A percentile compares a stretch with the other conserved stretches of the same genome.
phyloP scores from a whole-genome alignment of 2,888 invertebrate species.

The Himalopsyche tibetana region DNA sequence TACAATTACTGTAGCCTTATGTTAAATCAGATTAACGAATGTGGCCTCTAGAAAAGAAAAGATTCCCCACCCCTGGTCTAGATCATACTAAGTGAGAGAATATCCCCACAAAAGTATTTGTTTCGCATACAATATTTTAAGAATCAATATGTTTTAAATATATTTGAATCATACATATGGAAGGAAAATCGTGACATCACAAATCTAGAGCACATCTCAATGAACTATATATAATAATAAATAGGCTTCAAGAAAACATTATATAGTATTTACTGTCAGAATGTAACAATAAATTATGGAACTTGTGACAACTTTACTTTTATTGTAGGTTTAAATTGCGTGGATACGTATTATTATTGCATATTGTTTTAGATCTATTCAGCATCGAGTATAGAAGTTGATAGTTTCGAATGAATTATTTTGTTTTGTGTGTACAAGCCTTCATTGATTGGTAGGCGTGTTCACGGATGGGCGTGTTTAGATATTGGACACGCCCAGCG shows the following conservation, averaged over 20 bases:
- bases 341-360: conserved; percentile 32
- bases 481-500: conserved; percentile 41
- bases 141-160: too few species aligned
- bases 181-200: too few species aligned
- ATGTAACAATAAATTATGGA: background rate
- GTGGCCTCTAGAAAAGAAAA: too few species aligned
- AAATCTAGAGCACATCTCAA: background rate
- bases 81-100: too few species aligned
- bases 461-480: conserved; percentile 47
- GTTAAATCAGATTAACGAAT: too few species aligned
- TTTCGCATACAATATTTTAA: too few species aligned
- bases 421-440: conserved; percentile 38
- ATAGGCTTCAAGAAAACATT: background rate
- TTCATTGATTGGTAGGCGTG: conserved; percentile 56
- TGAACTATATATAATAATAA: background rate
- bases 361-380: conserved; percentile 32
- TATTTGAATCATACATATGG: too few species aligned
- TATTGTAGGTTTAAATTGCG: background rate
- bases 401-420: conserved; percentile 34
- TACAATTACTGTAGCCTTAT: too few species aligned
- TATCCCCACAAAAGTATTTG: too few species aligned
- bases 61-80: too few species aligned
- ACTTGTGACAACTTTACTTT: conserved; percentile 4
- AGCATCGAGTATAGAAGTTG: background rate
- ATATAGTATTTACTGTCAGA: background rate